These are phyloP conservation scores for Rhodeus uyekii DNA, from an alignment of 2,797 vertebrate species.

Conservation along the genomic window DNA sequence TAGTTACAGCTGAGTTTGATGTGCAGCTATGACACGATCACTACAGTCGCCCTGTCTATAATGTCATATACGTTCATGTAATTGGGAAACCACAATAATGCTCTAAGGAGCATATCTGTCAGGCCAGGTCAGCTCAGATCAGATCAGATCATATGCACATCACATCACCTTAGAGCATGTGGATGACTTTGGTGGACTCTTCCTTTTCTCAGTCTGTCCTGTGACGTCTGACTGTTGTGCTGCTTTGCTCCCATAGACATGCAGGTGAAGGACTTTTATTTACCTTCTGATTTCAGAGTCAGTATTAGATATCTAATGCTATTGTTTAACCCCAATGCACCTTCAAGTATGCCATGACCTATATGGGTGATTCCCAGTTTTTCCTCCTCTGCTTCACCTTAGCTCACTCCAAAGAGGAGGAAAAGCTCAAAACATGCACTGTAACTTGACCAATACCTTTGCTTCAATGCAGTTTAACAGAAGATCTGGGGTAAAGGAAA, in stretches of 20 bases:
- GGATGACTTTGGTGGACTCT: neutral
- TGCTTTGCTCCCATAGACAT: neutral
- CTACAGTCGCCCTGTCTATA: neutral
- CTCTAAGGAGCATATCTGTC: neutral
- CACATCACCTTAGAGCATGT: neutral
- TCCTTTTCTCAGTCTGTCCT: neutral
- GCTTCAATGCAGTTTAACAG: neutral
- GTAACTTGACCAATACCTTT: neutral
- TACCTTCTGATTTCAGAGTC: neutral
- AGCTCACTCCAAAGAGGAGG: slow-evolving; percentile 3
- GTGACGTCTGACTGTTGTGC: neutral
- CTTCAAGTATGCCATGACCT: neutral
- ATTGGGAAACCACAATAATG: neutral
- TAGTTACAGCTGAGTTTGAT: slow-evolving; percentile 1
- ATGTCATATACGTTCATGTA: neutral
- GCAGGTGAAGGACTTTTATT: slow-evolving; percentile 2
- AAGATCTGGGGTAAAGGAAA: neutral
- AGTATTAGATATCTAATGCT: slow-evolving; percentile 1
- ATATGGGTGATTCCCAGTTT: neutral
- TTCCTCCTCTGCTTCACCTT: neutral
- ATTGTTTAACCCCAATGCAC: neutral
- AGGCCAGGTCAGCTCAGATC: too few species aligned
- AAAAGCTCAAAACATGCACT: neutral
- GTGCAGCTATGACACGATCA: neutral
- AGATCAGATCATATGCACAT: neutral